A percentile compares a stretch with the other conserved stretches of the same genome.
Conservation (phyloP, 2,888 invertebrate genomes). For the Stramonita haemastoma region DNA sequence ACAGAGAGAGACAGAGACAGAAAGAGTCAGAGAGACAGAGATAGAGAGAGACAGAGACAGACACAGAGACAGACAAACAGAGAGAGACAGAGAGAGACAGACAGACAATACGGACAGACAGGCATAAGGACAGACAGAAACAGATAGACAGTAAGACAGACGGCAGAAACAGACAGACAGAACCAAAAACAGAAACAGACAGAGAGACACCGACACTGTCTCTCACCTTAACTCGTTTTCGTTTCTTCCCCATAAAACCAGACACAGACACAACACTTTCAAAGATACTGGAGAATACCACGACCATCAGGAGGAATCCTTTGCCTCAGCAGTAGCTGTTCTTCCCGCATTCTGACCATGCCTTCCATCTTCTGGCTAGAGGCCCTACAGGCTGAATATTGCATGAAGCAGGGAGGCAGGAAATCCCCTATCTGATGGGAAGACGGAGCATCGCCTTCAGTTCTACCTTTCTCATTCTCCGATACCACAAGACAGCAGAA, state of each 20-base stretch:
- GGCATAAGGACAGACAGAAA: neutral
- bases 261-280: neutral
- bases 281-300: neutral
- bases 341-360: neutral
- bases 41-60: neutral
- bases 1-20: neutral
- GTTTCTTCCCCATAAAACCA: neutral
- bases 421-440: neutral
- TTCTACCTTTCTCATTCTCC: too few species aligned
- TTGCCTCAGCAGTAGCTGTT: neutral
- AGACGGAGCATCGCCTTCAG: neutral
- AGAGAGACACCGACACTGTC: neutral
- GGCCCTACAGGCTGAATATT: neutral
- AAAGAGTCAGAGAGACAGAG: too few species aligned
- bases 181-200: neutral
- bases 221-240: neutral
- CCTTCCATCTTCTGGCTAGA: neutral
- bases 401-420: neutral
- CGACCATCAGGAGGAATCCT: neutral
- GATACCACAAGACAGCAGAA: too few species aligned
- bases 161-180: neutral
- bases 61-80: neutral
- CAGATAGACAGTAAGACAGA: neutral
- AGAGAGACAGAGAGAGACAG: conserved; percentile 3
- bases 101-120: neutral